Conservation (phyloP, 2,888 invertebrate species). For the Linnaemya vulpina region DNA sequence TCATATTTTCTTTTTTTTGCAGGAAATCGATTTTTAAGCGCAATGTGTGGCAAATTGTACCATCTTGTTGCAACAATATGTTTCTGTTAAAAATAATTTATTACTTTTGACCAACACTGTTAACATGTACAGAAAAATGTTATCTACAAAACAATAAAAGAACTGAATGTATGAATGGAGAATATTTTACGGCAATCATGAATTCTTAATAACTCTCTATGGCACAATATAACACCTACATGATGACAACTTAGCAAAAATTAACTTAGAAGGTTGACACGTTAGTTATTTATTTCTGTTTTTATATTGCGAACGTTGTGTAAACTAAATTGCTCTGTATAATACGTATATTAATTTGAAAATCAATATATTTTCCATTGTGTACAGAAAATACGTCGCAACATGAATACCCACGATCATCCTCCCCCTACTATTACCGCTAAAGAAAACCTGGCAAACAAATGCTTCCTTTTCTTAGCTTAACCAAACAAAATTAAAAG, state of each 20-base stretch:
- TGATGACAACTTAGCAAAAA: conserved; percentile 43
- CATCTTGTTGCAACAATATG: too few species aligned
- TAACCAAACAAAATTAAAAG: neutral
- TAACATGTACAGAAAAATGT: conserved; percentile 1
- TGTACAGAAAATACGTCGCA: conserved; percentile 16
- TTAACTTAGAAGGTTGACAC: conserved; percentile 51
- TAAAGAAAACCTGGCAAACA: neutral
- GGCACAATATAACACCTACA: conserved; percentile 43
- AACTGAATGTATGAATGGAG: conserved; percentile 3
- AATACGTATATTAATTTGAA: conserved; percentile 53
- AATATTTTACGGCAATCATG: conserved; percentile 50
- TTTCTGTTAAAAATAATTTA: neutral
- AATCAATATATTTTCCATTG: conserved; percentile 67
- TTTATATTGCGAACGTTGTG: conserved; percentile 46
- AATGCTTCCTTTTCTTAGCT: conserved; percentile 3
- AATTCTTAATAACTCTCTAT: conserved; percentile 63
- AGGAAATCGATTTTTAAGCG: too few species aligned
- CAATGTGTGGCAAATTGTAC: too few species aligned
- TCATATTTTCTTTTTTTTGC: too few species aligned
- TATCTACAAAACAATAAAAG: conserved; percentile 12
- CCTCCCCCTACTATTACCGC: too few species aligned
- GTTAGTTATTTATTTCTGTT: conserved; percentile 28
- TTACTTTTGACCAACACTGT: conserved; percentile 28
- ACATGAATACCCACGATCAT: conserved; percentile 1
- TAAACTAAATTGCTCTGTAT: conserved; percentile 59